A percentile compares a stretch with the other conserved stretches of the same genome.
These are phyloP conservation scores for Apostichopus parvimensis DNA, from an alignment of 35 echinoderm and acorn worm species.

Conservation along the genomic window DNA sequence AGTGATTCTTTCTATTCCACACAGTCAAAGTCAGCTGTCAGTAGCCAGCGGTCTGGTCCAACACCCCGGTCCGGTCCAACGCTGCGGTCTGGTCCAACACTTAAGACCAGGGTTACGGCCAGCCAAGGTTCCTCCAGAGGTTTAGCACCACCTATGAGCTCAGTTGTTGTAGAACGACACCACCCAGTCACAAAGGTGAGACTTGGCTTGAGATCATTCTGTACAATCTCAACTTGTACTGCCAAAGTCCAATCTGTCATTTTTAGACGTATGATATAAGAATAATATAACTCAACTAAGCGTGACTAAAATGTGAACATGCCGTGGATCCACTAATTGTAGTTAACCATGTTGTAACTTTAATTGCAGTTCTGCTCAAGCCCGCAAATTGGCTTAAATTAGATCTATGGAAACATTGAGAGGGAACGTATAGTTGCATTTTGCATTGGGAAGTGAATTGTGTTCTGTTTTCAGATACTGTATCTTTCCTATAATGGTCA, in stretches of 20 bases:
- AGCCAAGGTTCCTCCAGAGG: slow-evolving; percentile 41
- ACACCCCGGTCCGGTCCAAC: not conserved
- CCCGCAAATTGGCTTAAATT: too few relatives aligned
- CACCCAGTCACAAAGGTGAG: slow-evolving; percentile 90
- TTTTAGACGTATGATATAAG: too few relatives aligned
- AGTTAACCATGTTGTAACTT: too few relatives aligned
- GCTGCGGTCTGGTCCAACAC: not conserved
- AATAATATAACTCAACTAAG: too few relatives aligned
- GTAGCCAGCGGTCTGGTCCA: not conserved
- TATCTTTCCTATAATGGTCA: too few relatives aligned
- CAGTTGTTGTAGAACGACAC: slow-evolving; percentile 93
- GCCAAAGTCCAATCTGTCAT: not conserved
- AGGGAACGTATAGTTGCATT: too few relatives aligned
- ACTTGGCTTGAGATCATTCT: not conserved
- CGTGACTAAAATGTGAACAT: too few relatives aligned
- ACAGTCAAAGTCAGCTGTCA: not conserved
- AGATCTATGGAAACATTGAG: too few relatives aligned
- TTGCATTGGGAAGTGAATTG: too few relatives aligned
- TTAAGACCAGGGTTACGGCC: slow-evolving; percentile 40
- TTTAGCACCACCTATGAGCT: slow-evolving; percentile 90
- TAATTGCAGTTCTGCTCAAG: too few relatives aligned
- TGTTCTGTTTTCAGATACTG: too few relatives aligned
- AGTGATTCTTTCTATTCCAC: not conserved
- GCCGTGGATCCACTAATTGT: too few relatives aligned
- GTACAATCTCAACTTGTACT: not conserved